A percentile compares a stretch with the other conserved stretches of the same genome.
These are phyloP conservation scores for Cyrtonyx montezumae DNA, from an alignment of 2,113 vertebrate genomes.

Conservation along the genomic window DNA sequence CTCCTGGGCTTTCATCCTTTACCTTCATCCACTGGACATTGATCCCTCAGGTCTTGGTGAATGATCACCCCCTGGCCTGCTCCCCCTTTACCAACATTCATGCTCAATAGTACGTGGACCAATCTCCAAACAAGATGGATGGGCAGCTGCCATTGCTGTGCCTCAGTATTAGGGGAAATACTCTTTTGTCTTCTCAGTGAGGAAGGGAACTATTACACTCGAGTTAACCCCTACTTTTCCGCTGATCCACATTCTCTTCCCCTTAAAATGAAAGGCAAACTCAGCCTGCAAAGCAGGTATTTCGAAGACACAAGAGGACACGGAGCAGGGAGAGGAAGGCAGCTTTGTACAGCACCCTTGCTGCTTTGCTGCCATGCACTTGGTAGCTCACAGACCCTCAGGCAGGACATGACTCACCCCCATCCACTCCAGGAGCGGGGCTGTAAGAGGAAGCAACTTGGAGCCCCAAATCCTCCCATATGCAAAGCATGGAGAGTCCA, in stretches of 20 bases:
- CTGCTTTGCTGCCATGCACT: fast-evolving
- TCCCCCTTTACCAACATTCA: too few relatives aligned
- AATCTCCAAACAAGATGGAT: not conserved
- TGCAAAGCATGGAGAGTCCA: not conserved
- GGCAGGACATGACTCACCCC: not conserved
- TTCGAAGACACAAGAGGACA: not conserved
- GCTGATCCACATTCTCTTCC: not conserved
- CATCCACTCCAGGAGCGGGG: not conserved
- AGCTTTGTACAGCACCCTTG: not conserved
- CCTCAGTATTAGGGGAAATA: not conserved
- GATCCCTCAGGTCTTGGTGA: too few relatives aligned
- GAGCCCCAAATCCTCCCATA: not conserved
- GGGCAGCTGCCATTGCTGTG: not conserved
- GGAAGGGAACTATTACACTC: not conserved
- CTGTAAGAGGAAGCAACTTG: constrained; percentile 36
- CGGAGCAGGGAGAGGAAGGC: not conserved
- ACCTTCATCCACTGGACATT: too few relatives aligned
- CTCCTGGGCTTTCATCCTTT: too few relatives aligned
- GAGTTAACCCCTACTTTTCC: not conserved
- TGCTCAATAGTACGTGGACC: not conserved
- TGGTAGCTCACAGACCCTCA: not conserved
- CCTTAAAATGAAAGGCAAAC: not conserved
- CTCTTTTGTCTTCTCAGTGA: not conserved
- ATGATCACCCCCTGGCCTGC: too few relatives aligned
- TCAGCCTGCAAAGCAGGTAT: not conserved